Evolutionary conservation across 2,113 vertebrate species (phyloP), one percentile per base, ranked within the genome.

Genomic region (Pangasianodon gigas): DNA sequence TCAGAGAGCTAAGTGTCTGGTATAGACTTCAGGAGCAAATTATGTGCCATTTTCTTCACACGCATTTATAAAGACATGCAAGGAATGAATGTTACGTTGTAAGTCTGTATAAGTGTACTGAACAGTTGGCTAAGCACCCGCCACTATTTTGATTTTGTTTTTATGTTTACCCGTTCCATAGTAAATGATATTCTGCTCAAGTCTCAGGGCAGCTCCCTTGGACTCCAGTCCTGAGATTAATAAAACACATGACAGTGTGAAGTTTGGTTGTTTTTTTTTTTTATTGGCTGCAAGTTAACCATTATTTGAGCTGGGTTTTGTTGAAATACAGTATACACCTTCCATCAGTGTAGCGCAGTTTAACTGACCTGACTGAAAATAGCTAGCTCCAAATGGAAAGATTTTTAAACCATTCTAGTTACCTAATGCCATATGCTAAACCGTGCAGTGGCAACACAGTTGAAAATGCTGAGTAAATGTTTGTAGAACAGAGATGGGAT

Each of bases 161-260:
- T 87, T 90, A 88, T 93, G 90, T 93, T 92, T 91, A 87, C 91
- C 86, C 91, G 85, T 91, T 89, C 65, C 41, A 87, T 94, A 92
- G 92, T 62, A 58, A 83, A 84, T 62, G 6, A 84, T 26, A 95
- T 93, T 92, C 93, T 93, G 89, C 92, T 94, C 93, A 93, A 93
- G 93, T 94, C 95, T 95, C 92, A 93, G 93, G 94, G 93, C 93
- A 91, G 94, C 94, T 95, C 94, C 93, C 92, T 93, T 93, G 94
- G 93, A 94, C 94, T 94, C 93, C 29, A 94, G 93, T 95, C 92
- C 95, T 93, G 93, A 95, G 93, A 94, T 92, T 95, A 96, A 96
- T 96, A 96, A 96, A 96, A 96, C 95, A 96, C 94, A 95, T 93
- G 94, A 95, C 95, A 94, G 94, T 96, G 95, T 71, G 48, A 86